Conservation (phyloP, 2,888 invertebrate species). For the Nomada goodeniana region DNA sequence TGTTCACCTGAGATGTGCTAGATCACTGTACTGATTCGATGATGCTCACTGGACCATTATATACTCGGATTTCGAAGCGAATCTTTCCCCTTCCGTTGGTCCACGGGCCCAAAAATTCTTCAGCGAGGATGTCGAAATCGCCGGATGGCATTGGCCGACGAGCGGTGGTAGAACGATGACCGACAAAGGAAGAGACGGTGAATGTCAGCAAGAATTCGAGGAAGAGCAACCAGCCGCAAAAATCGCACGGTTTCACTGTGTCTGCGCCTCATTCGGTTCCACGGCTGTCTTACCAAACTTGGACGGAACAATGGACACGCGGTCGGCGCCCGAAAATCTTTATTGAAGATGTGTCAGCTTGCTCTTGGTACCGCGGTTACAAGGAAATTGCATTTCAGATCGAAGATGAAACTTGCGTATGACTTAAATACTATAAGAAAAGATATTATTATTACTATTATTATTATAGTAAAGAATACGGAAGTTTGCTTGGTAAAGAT, state of each 20-base stretch:
- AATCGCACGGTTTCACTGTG: conserved; percentile 51
- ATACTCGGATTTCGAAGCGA: conserved; percentile 60
- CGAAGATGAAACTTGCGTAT: not conserved
- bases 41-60: conserved; percentile 51
- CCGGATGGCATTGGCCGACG: conserved; percentile 43
- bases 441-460: no score
- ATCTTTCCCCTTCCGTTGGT: conserved; percentile 54
- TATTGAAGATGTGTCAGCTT: not conserved
- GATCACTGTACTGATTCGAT: conserved; percentile 63
- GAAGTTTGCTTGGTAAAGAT: no score
- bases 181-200: conserved; percentile 58
- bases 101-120: conserved; percentile 57
- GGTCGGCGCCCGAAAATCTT: not conserved
- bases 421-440: no score
- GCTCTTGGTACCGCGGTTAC: not conserved
- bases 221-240: conserved; percentile 40
- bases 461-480: no score
- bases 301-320: conserved; percentile 41
- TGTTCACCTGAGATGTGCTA: conserved; percentile 50
- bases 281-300: conserved; percentile 31
- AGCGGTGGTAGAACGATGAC: conserved; percentile 47
- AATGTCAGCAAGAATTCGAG: conserved; percentile 64
- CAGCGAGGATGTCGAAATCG: conserved; percentile 61
- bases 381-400: not conserved
- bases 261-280: conserved; percentile 17